Evolutionary conservation across 2,888 invertebrate genomes (phyloP).

Genomic region (Koerneria pararmatus): DNA sequence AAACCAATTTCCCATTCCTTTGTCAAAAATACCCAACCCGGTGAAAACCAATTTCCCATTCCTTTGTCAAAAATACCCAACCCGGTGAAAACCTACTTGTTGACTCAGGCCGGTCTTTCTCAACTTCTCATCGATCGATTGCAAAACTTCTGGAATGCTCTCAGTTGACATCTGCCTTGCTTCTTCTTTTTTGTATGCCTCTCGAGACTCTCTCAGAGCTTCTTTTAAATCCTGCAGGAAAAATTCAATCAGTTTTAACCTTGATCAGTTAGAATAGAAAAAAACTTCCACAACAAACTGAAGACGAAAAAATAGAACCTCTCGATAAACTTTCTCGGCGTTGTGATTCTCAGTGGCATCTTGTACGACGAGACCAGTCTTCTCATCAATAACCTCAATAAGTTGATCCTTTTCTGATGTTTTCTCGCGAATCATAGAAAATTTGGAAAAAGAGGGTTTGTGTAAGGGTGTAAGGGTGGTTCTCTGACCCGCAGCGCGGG

Average conservation of each 20-base stretch:
- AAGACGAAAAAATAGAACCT: constrained; percentile 3
- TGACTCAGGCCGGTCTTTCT: no score
- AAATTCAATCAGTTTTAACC: background rate
- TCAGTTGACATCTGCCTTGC: no score
- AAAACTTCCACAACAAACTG: background rate
- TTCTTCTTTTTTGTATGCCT: no score
- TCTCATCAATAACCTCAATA: constrained; percentile 19
- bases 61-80: no score
- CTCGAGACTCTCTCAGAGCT: constrained; percentile 18
- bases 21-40: no score
- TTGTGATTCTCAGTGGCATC: constrained; percentile 21
- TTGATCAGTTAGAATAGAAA: background rate
- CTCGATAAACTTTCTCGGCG: constrained; percentile 16
- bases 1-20: no score
- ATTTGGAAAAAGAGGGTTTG: background rate
- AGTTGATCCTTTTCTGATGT: background rate
- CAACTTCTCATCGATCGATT: no score
- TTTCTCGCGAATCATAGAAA: background rate
- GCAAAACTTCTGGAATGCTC: no score
- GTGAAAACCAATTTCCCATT: no score
- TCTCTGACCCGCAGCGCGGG: background rate
- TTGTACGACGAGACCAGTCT: constrained; percentile 20
- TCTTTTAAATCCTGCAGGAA: constrained; percentile 20
- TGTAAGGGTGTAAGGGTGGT: background rate
- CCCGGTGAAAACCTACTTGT: no score